phyloP scores from a whole-genome alignment of 1,140 invertebrate species.

The Drosophila mauritiana region DNA sequence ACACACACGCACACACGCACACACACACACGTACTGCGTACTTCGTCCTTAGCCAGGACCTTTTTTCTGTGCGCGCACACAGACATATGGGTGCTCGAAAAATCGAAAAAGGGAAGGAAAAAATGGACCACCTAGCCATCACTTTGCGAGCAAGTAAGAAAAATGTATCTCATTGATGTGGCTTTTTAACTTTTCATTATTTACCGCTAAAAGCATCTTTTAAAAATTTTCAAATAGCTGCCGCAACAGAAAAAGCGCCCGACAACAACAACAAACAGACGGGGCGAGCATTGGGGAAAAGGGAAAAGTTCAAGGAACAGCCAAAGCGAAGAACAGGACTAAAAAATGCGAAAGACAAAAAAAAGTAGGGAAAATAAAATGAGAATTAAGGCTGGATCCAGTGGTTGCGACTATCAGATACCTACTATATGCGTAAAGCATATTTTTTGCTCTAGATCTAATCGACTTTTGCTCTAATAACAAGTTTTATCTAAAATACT shows the following conservation, averaged over 20 bases:
- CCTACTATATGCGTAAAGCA: background rate
- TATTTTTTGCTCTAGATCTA: no score
- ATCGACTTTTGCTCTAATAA: no score
- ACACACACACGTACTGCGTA: background rate
- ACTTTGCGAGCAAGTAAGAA: conserved; percentile 50
- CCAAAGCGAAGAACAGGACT: conserved; percentile 3
- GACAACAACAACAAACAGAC: conserved; percentile 18
- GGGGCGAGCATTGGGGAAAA: conserved; percentile 21
- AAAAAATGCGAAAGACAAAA: conserved; percentile 8
- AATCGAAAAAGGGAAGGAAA: background rate
- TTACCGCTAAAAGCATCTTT: conserved; percentile 85
- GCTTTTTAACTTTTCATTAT: conserved; percentile 85
- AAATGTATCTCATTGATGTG: conserved; percentile 84
- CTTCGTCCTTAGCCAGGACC: background rate
- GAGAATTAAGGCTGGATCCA: background rate
- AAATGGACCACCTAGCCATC: conserved; percentile 3
- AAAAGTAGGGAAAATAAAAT: conserved; percentile 19
- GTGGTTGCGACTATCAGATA: background rate
- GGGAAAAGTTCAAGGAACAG: conserved; percentile 29
- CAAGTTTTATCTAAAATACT: no score
- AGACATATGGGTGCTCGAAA: conserved; percentile 22
- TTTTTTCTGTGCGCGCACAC: conserved; percentile 4
- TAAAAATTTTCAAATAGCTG: conserved; percentile 79
- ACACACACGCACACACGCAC: background rate
- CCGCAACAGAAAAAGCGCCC: conserved; percentile 52